phyloP scores from a whole-genome alignment of 2,113 vertebrate genomes.

The Myotis davidii region DNA sequence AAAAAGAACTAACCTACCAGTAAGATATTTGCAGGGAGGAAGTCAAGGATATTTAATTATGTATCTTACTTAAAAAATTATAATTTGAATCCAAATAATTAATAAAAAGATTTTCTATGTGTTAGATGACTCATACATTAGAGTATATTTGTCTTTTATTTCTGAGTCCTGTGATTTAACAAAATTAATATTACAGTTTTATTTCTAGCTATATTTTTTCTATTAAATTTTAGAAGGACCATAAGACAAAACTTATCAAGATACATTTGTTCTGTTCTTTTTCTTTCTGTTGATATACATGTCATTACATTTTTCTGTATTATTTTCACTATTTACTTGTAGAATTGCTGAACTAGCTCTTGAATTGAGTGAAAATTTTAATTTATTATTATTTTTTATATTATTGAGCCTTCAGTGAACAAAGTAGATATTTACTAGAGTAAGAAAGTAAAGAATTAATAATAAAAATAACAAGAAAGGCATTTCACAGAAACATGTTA shows the following conservation, averaged over 20 bases:
- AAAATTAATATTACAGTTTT: constrained; percentile 41
- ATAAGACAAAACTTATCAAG: constrained; percentile 26
- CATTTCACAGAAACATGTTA: neutral
- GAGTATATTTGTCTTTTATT: constrained; percentile 20
- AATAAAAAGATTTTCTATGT: constrained; percentile 18
- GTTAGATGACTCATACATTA: constrained; percentile 7
- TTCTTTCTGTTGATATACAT: constrained; percentile 10
- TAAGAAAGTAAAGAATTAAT: constrained; percentile 12
- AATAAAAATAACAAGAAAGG: constrained; percentile 24
- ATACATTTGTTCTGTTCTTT: neutral
- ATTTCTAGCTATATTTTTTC: constrained; percentile 29
- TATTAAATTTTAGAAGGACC: constrained; percentile 31
- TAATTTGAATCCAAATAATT: constrained; percentile 59
- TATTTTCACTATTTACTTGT: constrained; percentile 29
- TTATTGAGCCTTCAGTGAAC: neutral
- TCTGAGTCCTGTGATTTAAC: neutral
- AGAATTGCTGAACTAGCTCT: constrained; percentile 40
- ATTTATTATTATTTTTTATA: neutral
- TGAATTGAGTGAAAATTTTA: constrained; percentile 33
- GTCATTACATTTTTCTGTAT: constrained; percentile 37
- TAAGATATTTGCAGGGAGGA: neutral
- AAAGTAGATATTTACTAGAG: neutral
- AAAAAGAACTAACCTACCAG: constrained; percentile 48
- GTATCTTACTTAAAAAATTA: constrained; percentile 42
- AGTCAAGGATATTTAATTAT: constrained; percentile 41